Evolutionary conservation across 2,797 vertebrate genomes (phyloP).

Genomic region (Enteromius thamalakanensis): DNA sequence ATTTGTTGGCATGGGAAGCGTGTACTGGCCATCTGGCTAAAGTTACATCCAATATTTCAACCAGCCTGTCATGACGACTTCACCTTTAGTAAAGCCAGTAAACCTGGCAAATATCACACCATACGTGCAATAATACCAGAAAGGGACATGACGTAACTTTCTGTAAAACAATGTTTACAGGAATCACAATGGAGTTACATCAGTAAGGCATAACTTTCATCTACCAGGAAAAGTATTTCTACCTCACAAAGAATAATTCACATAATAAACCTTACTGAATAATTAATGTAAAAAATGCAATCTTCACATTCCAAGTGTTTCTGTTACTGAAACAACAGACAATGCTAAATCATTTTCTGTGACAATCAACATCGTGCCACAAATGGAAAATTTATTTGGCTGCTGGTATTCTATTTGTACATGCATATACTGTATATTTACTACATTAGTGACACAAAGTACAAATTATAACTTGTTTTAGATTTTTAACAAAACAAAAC

Average conservation of each 20-base stretch:
- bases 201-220: conserved; percentile 12
- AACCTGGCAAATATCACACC: conserved; percentile 28
- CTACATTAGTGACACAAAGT: neutral
- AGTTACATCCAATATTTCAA: conserved; percentile 32
- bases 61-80: neutral
- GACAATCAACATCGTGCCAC: neutral
- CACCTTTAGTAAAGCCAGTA: neutral
- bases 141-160: conserved; percentile 15
- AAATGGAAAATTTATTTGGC: neutral
- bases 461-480: neutral
- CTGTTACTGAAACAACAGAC: neutral
- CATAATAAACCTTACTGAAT: conserved; percentile 9
- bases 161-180: conserved; percentile 19
- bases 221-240: neutral
- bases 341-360: neutral
- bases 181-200: conserved; percentile 18
- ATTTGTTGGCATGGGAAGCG: neutral
- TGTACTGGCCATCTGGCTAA: conserved; percentile 24
- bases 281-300: neutral
- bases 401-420: neutral
- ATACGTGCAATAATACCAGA: conserved; percentile 11
- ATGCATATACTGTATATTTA: neutral
- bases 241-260: neutral
- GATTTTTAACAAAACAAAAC: neutral
- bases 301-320: neutral